A percentile compares a stretch with the other conserved stretches of the same genome.
phyloP scores from a whole-genome alignment of 2,113 vertebrate genomes.

The Chaetodon trifascialis region DNA sequence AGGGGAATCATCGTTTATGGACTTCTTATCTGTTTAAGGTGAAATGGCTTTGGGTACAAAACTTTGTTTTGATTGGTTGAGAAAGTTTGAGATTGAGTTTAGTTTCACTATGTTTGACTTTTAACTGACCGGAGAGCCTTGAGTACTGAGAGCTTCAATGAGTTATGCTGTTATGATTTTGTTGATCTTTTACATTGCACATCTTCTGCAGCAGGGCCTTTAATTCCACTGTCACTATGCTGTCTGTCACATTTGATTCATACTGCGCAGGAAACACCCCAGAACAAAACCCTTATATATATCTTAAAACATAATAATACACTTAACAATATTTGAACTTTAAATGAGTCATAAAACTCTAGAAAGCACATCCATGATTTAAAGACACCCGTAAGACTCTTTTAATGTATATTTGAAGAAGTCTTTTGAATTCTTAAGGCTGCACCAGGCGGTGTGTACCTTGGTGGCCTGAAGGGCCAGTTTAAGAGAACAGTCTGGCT shows the following conservation, averaged over 20 bases:
- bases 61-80: conserved; percentile 33
- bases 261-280: background rate
- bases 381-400: background rate
- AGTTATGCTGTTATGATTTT: background rate
- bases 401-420: background rate
- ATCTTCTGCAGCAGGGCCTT: background rate
- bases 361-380: background rate
- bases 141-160: background rate
- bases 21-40: conserved; percentile 56
- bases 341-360: conserved; percentile 15
- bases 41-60: conserved; percentile 27
- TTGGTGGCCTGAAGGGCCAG: background rate
- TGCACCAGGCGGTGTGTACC: background rate
- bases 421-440: background rate
- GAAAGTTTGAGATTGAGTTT: conserved; percentile 43
- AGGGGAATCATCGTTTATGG: conserved; percentile 42
- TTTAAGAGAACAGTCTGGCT: background rate
- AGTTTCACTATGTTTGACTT: background rate
- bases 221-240: background rate
- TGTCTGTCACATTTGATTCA: background rate
- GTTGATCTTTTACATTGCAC: background rate
- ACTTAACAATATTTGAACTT: conserved; percentile 2
- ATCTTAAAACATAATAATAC: background rate
- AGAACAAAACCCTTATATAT: background rate
- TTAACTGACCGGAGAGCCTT: background rate